Conservation (phyloP, 2,797 vertebrate genomes). For the Nannoperca obscura region DNA sequence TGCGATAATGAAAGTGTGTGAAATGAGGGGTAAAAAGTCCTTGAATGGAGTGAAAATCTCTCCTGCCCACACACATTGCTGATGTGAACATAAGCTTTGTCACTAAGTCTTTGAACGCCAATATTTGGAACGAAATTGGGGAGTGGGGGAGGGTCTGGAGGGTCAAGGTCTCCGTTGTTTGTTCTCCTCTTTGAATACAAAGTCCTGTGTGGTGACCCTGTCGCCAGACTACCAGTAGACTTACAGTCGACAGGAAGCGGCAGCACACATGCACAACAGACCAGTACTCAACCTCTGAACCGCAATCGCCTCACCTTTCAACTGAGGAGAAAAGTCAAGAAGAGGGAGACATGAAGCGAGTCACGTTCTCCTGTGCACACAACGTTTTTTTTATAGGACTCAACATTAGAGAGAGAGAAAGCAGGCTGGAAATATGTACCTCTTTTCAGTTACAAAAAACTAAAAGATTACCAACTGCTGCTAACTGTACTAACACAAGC, state of each 20-base stretch:
- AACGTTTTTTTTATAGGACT: slow-evolving; percentile 23
- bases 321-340: slow-evolving; percentile 61
- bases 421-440: background rate
- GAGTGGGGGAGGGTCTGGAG: slow-evolving; percentile 14
- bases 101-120: slow-evolving; percentile 36
- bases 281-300: slow-evolving; percentile 58
- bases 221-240: slow-evolving; percentile 68
- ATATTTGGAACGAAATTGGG: slow-evolving; percentile 53
- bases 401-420: slow-evolving; percentile 2
- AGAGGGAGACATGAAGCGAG: slow-evolving; percentile 60
- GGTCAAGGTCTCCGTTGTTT: slow-evolving; percentile 63
- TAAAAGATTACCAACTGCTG: slow-evolving; percentile 9
- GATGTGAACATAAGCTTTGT: slow-evolving; percentile 64
- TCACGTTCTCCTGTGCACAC: slow-evolving; percentile 60
- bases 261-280: slow-evolving; percentile 59
- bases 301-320: slow-evolving; percentile 68
- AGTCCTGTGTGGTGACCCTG: slow-evolving; percentile 74
- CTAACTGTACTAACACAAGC: slow-evolving; percentile 14
- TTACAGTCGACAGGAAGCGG: slow-evolving; percentile 78
- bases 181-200: slow-evolving; percentile 72
- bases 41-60: slow-evolving; percentile 14
- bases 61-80: slow-evolving; percentile 21
- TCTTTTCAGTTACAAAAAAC: slow-evolving; percentile 16
- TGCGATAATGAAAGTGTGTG: slow-evolving; percentile 1
- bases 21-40: slow-evolving; percentile 7